A percentile compares a stretch with the other conserved stretches of the same genome.
phyloP scores from a whole-genome alignment of 1,140 invertebrate species.

The Drosophila mayri region DNA sequence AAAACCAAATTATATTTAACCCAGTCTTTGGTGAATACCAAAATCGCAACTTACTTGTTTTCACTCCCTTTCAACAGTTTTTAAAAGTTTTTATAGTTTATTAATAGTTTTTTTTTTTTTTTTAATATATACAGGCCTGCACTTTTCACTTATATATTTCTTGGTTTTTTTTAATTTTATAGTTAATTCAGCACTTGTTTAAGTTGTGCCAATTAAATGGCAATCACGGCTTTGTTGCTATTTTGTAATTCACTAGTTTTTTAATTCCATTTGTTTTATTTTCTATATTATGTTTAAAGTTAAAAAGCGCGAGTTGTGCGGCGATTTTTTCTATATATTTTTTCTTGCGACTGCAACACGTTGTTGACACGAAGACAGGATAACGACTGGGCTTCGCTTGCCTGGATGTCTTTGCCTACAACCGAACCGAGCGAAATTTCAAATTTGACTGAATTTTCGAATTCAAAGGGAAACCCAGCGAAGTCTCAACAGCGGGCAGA shows the following conservation, averaged over 20 bases:
- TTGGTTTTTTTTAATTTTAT: not conserved
- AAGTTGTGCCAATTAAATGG: slow-evolving; percentile 37
- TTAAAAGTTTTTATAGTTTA: not conserved
- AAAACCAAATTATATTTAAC: not conserved
- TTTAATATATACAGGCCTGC: not conserved
- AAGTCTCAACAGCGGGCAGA: not conserved
- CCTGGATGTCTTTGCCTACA: not conserved
- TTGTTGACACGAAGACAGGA: slow-evolving; percentile 84
- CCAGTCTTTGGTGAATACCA: not conserved
- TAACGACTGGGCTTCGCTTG: slow-evolving; percentile 35
- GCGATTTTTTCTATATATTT: not conserved
- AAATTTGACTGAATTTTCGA: slow-evolving; percentile 1
- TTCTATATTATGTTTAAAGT: slow-evolving; percentile 6
- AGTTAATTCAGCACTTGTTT: slow-evolving; percentile 21
- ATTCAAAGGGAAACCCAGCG: not conserved
- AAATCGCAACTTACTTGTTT: slow-evolving; percentile 15
- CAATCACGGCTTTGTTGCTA: slow-evolving; percentile 67
- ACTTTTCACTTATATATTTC: slow-evolving; percentile 23
- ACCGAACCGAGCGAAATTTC: slow-evolving; percentile 16
- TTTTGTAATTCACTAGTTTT: slow-evolving; percentile 16
- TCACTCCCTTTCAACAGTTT: not conserved
- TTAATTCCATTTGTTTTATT: slow-evolving; percentile 11
- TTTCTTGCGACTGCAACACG: slow-evolving; percentile 66
- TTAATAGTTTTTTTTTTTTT: not conserved
- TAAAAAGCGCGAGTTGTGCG: slow-evolving; percentile 15